Evolutionary conservation across 2,888 invertebrate genomes (phyloP), one percentile per base, ranked within the genome.

Genomic region (Asteroscopus sphinx): DNA sequence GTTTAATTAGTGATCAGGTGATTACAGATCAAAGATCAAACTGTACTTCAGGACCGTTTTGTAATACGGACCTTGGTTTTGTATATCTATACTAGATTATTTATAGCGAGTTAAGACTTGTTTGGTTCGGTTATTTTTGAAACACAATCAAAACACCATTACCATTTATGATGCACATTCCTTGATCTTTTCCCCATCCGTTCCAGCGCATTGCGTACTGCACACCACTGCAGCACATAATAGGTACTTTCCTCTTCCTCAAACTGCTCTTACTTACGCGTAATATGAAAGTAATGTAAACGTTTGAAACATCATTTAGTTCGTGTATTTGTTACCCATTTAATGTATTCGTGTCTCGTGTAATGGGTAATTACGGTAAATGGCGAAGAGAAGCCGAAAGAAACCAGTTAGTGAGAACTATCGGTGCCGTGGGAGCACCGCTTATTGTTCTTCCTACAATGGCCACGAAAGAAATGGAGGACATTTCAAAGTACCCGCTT

Each of bases 401-500:
- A 74, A 75, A 76, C 71, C 74, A 56, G 68, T 74, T 46, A 32
- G 57, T 42, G 44, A 55, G 32, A 48, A 41, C 46, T 60, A 77
- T 77, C 76, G 58, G 73, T 78, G 81, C 77, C 87, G 88, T 88
- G 88, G 77, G 88, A 87, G 61, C 52, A 53, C 39, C 9, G 39
- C 9, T 65, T 37, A 78, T 82, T 79, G 77, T 82, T 72, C 54
- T 71, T 59, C 52, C 63, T 47, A 76, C 68, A 80, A 80, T 76
- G 48, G 72, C 57, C 76, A 74, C 76, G 57, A 81, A 83, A 84
- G 79, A 75, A 76, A 73, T 77, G 73, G 77, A 73, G 75, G 79
- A 68, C 80, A 77, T 60, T 61, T 46, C 13, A 4, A 39, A 41
- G 25, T 49, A 53, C 28, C 15, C 33, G 36, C 37, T 30, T 51